Evolutionary conservation across 1,140 invertebrate genomes (phyloP).

Genomic region (Maniola jurtina): DNA sequence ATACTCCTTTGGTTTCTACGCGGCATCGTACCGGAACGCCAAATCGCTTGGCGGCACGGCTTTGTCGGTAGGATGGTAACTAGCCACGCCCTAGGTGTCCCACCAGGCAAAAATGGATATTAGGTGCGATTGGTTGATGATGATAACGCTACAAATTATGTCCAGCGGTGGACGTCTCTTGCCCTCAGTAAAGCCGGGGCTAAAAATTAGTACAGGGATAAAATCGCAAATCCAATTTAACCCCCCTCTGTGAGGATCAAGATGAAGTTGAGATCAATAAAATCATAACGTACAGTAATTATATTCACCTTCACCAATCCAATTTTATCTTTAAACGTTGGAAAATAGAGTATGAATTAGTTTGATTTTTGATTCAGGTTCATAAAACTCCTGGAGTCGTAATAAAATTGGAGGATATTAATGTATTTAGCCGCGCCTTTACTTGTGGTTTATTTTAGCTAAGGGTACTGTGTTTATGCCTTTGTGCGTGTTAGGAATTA

Average conservation of each 20-base stretch:
- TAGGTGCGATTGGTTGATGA: neutral
- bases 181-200: neutral
- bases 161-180: neutral
- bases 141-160: neutral
- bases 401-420: slow-evolving; percentile 36
- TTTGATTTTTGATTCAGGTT: neutral
- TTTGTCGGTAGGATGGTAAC: too few relatives aligned
- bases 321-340: slow-evolving; percentile 6
- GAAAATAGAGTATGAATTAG: slow-evolving; percentile 18
- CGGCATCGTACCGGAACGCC: too few relatives aligned
- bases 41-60: too few relatives aligned
- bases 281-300: slow-evolving; percentile 43
- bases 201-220: slow-evolving; percentile 23
- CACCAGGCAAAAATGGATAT: too few relatives aligned
- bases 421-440: slow-evolving; percentile 10
- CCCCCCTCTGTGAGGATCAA: slow-evolving; percentile 39
- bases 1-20: too few relatives aligned
- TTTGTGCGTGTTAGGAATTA: neutral
- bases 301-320: slow-evolving; percentile 5
- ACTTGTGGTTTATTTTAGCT: slow-evolving; percentile 15
- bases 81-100: too few relatives aligned
- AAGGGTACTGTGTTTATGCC: neutral
- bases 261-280: slow-evolving; percentile 39
- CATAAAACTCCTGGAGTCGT: slow-evolving; percentile 31
- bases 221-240: slow-evolving; percentile 39